Conservation (phyloP, 2,113 vertebrate species). For the crab-eating macaque (Macaca fascicularis) region DNA sequence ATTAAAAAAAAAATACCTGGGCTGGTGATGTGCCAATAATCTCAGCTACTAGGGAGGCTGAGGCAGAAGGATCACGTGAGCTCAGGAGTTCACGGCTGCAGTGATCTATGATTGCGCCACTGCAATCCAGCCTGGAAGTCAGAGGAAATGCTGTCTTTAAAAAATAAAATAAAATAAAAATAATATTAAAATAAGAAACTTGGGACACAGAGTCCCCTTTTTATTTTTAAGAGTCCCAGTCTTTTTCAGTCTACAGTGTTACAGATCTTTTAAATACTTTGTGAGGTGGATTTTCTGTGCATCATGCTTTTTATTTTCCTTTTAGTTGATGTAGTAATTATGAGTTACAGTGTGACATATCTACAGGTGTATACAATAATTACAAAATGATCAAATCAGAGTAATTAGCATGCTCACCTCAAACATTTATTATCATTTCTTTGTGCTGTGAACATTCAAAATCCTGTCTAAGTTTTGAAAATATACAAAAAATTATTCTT, state of each 20-base stretch:
- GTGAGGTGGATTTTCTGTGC: neutral
- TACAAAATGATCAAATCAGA: neutral
- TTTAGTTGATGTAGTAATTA: neutral
- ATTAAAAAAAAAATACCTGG: too few relatives aligned
- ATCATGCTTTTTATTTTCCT: neutral
- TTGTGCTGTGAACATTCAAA: neutral
- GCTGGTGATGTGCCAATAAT: too few relatives aligned
- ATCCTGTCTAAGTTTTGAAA: neutral
- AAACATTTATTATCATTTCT: neutral
- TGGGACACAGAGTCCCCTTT: neutral
- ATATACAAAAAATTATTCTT: neutral
- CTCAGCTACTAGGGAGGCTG: too few relatives aligned
- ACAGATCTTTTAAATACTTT: neutral
- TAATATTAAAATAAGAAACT: too few relatives aligned
- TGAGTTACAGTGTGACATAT: neutral
- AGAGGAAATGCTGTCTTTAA: too few relatives aligned
- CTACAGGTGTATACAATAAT: neutral
- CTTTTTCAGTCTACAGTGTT: neutral
- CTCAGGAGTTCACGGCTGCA: too few relatives aligned
- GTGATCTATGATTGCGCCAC: too few relatives aligned
- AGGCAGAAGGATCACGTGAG: too few relatives aligned
- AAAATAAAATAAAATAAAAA: too few relatives aligned
- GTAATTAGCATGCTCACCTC: neutral
- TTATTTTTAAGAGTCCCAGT: neutral
- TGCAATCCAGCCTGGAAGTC: too few relatives aligned